Percentiles rank a stretch among this genome's conserved stretches.
Evolutionary conservation across 2,888 invertebrate genomes (phyloP).

Genomic region (Tenodera sinensis): DNA sequence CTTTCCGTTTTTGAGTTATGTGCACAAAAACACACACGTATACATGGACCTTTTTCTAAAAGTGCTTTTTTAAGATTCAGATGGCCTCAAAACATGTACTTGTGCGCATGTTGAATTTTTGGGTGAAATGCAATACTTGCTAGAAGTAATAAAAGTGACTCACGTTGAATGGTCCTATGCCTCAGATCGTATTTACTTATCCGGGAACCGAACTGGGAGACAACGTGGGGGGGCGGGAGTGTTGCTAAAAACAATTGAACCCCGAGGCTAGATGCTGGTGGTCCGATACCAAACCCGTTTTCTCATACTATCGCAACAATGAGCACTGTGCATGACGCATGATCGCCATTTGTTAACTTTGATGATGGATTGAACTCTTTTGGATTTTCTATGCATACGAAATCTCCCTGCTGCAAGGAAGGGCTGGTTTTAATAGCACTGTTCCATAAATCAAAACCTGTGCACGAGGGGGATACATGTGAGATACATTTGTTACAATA

Average conservation of each 20-base stretch:
- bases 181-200: neutral
- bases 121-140: no score
- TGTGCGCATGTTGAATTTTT: no score
- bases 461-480: neutral
- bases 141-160: no score
- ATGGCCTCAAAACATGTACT: no score
- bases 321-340: neutral
- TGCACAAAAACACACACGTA: no score
- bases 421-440: neutral
- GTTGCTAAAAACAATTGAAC: neutral
- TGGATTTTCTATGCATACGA: constrained; percentile 9
- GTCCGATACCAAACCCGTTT: neutral
- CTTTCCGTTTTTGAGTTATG: no score
- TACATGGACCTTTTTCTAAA: no score
- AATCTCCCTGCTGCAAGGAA: neutral
- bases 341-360: constrained; percentile 7
- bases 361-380: neutral
- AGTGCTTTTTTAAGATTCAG: no score
- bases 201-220: no score
- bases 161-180: neutral
- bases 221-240: no score
- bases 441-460: neutral
- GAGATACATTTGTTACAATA: neutral
- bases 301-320: neutral
- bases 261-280: neutral